A percentile compares a stretch with the other conserved stretches of the same genome.
Conservation (phyloP, 2,113 vertebrate species). For the Fukomys damarensis region DNA sequence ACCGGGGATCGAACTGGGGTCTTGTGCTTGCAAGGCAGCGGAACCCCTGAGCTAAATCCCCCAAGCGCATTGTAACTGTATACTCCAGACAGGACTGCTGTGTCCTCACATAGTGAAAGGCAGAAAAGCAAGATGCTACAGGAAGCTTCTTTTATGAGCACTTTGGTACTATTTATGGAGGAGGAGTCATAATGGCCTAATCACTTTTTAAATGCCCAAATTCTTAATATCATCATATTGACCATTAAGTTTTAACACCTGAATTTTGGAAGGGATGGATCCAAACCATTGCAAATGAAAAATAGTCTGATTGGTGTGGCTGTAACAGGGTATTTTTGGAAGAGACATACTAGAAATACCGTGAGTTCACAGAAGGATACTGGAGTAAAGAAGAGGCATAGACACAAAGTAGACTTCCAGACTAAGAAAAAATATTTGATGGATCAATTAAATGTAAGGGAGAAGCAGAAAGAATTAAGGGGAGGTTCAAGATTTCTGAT, state of each 20-base stretch:
- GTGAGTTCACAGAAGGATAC: not conserved
- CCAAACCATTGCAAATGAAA: not conserved
- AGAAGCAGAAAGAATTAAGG: not conserved
- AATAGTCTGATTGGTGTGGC: not conserved
- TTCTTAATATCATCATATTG: not conserved
- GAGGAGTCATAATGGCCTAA: too few species aligned
- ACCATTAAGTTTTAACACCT: not conserved
- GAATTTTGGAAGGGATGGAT: not conserved
- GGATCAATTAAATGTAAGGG: not conserved
- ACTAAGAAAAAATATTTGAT: not conserved
- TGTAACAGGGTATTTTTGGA: not conserved
- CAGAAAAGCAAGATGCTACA: not conserved
- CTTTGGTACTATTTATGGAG: not conserved
- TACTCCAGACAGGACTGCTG: not conserved
- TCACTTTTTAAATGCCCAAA: not conserved
- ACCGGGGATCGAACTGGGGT: too few species aligned
- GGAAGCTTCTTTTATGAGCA: not conserved
- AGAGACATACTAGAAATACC: not conserved
- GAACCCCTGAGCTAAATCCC: too few species aligned
- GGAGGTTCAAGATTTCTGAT: not conserved
- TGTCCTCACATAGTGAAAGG: not conserved
- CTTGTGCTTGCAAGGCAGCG: too few species aligned
- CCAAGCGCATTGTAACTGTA: accelerated
- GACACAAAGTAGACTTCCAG: not conserved
- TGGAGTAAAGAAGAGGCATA: not conserved